phyloP scores from a whole-genome alignment of 2,797 vertebrate genomes.

The Valencia hispanica region DNA sequence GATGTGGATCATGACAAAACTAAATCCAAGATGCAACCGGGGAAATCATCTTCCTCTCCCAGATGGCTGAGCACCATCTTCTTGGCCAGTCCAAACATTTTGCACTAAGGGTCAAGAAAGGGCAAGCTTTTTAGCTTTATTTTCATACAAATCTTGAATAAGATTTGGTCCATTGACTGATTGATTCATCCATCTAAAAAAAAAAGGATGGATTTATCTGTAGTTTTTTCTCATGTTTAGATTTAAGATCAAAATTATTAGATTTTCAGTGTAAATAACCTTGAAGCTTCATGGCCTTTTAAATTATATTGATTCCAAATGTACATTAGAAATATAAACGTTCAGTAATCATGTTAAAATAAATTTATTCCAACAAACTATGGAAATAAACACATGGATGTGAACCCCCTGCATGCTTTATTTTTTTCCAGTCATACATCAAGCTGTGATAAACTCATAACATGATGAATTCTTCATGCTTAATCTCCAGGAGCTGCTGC shows the following conservation, averaged over 20 bases:
- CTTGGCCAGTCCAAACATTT: background rate
- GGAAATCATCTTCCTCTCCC: background rate
- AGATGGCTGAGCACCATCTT: background rate
- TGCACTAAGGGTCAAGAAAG: background rate
- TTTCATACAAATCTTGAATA: too few species aligned
- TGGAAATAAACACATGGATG: background rate
- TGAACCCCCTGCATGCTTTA: background rate
- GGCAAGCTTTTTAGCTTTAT: too few species aligned
- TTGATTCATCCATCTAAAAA: too few species aligned
- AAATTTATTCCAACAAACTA: background rate
- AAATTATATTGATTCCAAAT: too few species aligned
- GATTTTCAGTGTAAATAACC: too few species aligned
- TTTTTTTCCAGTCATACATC: background rate
- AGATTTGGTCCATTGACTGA: too few species aligned
- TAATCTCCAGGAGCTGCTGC: slow-evolving; percentile 78
- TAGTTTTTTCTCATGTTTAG: too few species aligned
- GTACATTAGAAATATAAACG: background rate
- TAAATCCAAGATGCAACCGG: background rate
- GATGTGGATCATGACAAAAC: too few species aligned
- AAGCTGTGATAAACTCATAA: background rate
- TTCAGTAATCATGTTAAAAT: background rate
- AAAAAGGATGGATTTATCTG: too few species aligned
- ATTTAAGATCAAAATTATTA: too few species aligned
- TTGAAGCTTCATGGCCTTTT: too few species aligned
- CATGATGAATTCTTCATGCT: background rate